Evolutionary conservation across 2,888 invertebrate species (phyloP), one percentile per base, ranked within the genome.

Genomic region (Dione juno): DNA sequence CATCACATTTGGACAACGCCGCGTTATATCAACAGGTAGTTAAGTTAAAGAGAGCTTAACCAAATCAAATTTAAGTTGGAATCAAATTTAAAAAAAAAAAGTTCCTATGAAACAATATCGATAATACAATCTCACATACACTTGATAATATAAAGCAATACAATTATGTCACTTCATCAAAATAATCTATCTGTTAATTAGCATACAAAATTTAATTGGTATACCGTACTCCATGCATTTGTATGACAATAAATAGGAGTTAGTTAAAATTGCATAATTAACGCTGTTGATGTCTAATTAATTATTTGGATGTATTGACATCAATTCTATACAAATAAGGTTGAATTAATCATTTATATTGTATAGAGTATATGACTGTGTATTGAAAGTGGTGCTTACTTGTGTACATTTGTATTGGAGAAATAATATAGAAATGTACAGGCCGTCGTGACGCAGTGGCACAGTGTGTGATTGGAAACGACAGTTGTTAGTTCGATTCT

Each of bases 251-350:
- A 54, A 35, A 10, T 57, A 37, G 57, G 16, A 10, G 16, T 40
- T 57, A 37, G 57, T 40, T 57, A 11, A 57, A 40, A 57, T 57
- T 57, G 57, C 57, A 37, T 57, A 57, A 40, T 40, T 37, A 37
- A 37, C 16, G 0, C 16, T 11, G n/a, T 57, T 57, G 37, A 9
- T 57, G 11, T 37, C 37, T 37, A 37, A 40, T 57, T 37, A 37
- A 40, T 57, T 57, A 54, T 54, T 28, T 53, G 54, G 35, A 54
- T 35, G 10, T 54, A n/a, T 54, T 54, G 54, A 54, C 54, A 35
- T 54, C n/a, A 35, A 54, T 54, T 11, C 19, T 11, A 16, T 11
- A 19, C 19, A 19, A 19, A 50, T 19, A 5, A 9, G 16, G 10
- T 11, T 50, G 16, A 16, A 50, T 50, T 16, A 50, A 50, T 28